A percentile compares a stretch with the other conserved stretches of the same genome.
These are phyloP conservation scores for Hozukius guyotensis DNA, from an alignment of 2,797 vertebrate genomes.

Conservation along the genomic window DNA sequence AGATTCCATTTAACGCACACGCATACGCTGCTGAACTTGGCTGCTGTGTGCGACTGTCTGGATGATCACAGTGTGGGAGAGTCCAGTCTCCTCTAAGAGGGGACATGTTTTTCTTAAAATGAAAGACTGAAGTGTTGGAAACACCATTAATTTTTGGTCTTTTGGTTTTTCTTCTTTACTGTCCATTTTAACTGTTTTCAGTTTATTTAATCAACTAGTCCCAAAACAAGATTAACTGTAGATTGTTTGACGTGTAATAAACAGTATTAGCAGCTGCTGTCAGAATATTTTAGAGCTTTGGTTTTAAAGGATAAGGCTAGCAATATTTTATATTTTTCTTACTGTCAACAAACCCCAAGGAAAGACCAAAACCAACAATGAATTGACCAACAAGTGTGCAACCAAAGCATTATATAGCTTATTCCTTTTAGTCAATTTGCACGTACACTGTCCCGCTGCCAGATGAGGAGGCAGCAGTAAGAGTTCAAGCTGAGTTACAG, in stretches of 20 bases:
- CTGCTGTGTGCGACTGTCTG: constrained; percentile 2
- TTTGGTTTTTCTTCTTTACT: neutral
- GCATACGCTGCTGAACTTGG: constrained; percentile 55
- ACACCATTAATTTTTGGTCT: neutral
- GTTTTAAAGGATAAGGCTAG: neutral
- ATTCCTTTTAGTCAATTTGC: neutral
- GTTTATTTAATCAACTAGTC: neutral
- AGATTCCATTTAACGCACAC: constrained; percentile 34
- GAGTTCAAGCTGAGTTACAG: neutral
- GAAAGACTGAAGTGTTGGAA: constrained; percentile 11
- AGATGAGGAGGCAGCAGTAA: neutral
- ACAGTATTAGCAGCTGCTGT: neutral
- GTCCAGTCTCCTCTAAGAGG: constrained; percentile 1
- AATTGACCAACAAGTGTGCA: neutral
- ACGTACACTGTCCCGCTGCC: neutral
- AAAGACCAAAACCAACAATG: neutral
- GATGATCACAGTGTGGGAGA: constrained; percentile 24
- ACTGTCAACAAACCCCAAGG: neutral
- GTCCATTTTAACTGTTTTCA: neutral
- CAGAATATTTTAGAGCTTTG: neutral
- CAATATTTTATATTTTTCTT: neutral
- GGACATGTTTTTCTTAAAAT: neutral
- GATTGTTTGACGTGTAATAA: neutral
- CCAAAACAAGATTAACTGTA: neutral
- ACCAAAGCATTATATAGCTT: neutral